phyloP scores from a whole-genome alignment of 2,888 invertebrate species.

The Drosophila subsilvestris region DNA sequence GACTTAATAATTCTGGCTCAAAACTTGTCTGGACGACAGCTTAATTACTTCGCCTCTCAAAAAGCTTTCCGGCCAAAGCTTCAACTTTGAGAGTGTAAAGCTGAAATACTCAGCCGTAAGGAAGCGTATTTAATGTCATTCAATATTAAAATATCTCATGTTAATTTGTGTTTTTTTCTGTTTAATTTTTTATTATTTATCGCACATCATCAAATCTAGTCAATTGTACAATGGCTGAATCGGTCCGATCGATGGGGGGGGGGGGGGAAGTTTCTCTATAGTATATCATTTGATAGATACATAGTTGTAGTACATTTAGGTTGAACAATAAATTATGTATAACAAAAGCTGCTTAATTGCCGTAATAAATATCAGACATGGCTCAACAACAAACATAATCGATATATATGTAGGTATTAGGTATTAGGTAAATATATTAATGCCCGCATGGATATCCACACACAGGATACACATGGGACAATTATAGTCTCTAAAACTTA shows the following conservation, averaged over 20 bases:
- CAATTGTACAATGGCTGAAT: slow-evolving; percentile 55
- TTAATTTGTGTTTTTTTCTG: slow-evolving; percentile 6
- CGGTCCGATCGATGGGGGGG: slow-evolving; percentile 37
- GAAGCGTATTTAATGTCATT: slow-evolving; percentile 7
- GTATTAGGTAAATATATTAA: neutral
- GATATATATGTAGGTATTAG: slow-evolving; percentile 29
- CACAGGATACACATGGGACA: slow-evolving; percentile 1
- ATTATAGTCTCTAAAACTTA: slow-evolving; percentile 27
- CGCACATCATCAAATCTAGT: slow-evolving; percentile 55
- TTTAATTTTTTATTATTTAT: slow-evolving; percentile 64
- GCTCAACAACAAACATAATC: slow-evolving; percentile 70
- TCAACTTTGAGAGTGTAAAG: too few species aligned
- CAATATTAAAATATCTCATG: neutral
- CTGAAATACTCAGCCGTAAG: too few species aligned
- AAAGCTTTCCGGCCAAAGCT: neutral
- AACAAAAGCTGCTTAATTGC: slow-evolving; percentile 61
- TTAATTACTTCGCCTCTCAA: neutral
- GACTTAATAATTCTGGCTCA: neutral
- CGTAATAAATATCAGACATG: slow-evolving; percentile 77
- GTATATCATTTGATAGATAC: slow-evolving; percentile 5
- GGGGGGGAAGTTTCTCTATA: slow-evolving; percentile 5
- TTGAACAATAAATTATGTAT: slow-evolving; percentile 62
- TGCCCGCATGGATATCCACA: neutral
- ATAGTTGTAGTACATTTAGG: slow-evolving; percentile 39
- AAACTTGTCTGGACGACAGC: neutral